These are phyloP conservation scores for Neodiprion pinetum DNA, from an alignment of 1,140 invertebrate species.

Conservation along the genomic window DNA sequence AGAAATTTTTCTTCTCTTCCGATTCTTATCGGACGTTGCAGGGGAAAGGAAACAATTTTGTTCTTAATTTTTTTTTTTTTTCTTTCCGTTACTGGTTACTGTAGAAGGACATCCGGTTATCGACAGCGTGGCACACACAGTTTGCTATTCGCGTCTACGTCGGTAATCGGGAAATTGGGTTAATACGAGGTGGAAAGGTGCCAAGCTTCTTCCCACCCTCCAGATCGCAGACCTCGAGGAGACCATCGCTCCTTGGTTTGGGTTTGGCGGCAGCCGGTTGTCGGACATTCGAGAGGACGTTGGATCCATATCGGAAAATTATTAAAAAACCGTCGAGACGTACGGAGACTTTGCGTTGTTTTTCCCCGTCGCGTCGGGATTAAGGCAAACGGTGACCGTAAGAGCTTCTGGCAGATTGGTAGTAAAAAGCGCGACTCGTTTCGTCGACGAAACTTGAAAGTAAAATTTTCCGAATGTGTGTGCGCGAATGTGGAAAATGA, in stretches of 20 bases:
- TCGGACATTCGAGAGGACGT: background rate
- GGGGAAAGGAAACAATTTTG: too few species aligned
- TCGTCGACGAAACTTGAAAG: too few species aligned
- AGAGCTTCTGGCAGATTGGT: too few species aligned
- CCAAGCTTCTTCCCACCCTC: constrained; percentile 36
- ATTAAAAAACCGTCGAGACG: background rate
- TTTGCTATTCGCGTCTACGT: constrained; percentile 33
- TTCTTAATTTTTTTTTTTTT: too few species aligned
- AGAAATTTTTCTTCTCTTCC: too few species aligned
- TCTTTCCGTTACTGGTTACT: background rate
- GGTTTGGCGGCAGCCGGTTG: background rate
- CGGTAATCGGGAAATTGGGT: constrained; percentile 45
- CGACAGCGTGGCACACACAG: constrained; percentile 27
- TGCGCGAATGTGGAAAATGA: too few species aligned
- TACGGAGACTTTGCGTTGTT: too few species aligned
- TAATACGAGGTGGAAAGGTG: constrained; percentile 52
- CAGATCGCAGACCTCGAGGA: background rate
- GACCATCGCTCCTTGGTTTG: background rate
- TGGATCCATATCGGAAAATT: constrained; percentile 6
- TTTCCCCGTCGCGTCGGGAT: too few species aligned
- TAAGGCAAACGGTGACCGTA: too few species aligned
- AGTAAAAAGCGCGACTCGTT: too few species aligned
- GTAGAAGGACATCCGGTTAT: constrained; percentile 28
- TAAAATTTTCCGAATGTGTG: too few species aligned
- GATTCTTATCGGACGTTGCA: too few species aligned